Conservation (phyloP, 2,888 invertebrate genomes). For the Erebia epiphron region DNA sequence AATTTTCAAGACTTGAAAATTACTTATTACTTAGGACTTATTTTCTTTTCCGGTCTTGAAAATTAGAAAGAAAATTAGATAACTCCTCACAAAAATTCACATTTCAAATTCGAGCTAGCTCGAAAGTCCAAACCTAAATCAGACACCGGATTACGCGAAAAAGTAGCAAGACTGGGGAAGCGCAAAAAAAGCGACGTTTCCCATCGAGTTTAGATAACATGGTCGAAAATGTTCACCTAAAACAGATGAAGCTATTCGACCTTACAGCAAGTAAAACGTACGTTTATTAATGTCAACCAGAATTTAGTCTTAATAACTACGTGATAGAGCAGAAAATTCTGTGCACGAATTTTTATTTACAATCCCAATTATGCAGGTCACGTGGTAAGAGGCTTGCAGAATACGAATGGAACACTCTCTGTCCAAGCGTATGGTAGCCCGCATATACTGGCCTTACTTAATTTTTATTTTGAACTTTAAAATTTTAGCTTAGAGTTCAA, state of each 20-base stretch:
- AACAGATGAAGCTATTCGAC: slow-evolving; percentile 49
- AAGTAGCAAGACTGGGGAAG: slow-evolving; percentile 20
- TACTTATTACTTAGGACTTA: too few species aligned
- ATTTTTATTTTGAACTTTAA: slow-evolving; percentile 26
- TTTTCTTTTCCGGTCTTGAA: too few species aligned
- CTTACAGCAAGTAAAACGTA: slow-evolving; percentile 29
- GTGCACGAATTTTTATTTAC: slow-evolving; percentile 11
- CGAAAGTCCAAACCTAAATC: neutral
- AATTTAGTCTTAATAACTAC: slow-evolving; percentile 1
- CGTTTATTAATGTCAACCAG: neutral
- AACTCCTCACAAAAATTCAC: too few species aligned
- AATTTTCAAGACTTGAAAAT: too few species aligned
- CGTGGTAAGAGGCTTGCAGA: slow-evolving; percentile 44
- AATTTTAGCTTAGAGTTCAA: neutral
- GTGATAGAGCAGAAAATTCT: slow-evolving; percentile 12
- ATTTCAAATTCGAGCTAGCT: slow-evolving; percentile 2
- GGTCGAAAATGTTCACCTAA: slow-evolving; percentile 45
- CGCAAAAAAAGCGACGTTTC: slow-evolving; percentile 31
- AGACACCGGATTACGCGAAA: slow-evolving; percentile 21
- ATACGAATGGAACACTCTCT: slow-evolving; percentile 44
- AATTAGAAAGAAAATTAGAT: too few species aligned
- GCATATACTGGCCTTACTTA: slow-evolving; percentile 23
- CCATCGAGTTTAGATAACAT: slow-evolving; percentile 45
- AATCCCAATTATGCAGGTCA: slow-evolving; percentile 47
- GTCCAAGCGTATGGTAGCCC: slow-evolving; percentile 35